These are phyloP conservation scores for Manduca sexta DNA, from an alignment of 1,140 invertebrate species.

Conservation along the genomic window DNA sequence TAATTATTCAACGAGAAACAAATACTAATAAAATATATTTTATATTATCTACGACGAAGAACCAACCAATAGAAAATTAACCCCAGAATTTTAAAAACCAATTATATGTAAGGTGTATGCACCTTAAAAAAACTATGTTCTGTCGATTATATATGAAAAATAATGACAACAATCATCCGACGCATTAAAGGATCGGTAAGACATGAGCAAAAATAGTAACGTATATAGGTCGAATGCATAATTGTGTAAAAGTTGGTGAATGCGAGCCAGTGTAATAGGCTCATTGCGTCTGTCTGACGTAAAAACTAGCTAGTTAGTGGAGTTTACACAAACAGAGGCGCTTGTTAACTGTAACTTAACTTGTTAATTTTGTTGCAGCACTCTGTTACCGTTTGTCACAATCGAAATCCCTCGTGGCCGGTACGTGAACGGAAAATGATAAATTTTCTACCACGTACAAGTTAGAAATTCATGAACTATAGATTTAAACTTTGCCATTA, in stretches of 20 bases:
- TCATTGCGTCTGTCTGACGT: conserved; percentile 38
- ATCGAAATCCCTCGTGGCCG: conserved; percentile 27
- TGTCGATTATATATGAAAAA: no score
- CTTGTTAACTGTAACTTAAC: conserved; percentile 64
- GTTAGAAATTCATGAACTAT: background rate
- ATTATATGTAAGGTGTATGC: no score
- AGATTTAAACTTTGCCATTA: background rate
- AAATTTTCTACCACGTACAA: conserved; percentile 6
- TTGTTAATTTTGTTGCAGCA: conserved; percentile 61
- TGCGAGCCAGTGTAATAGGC: conserved; percentile 25
- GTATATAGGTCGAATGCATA: conserved; percentile 18
- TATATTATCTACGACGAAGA: no score
- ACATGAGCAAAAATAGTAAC: background rate
- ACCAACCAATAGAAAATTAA: no score
- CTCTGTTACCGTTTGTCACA: conserved; percentile 44
- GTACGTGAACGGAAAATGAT: conserved; percentile 12
- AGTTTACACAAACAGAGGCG: conserved; percentile 61
- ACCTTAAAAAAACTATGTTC: no score
- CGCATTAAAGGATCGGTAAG: no score
- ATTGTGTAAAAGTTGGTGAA: conserved; percentile 36
- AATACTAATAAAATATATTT: no score
- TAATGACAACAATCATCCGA: no score
- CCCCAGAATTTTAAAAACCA: no score
- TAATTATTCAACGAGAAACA: no score
- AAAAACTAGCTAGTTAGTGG: conserved; percentile 64